Conservation (phyloP, 2,797 vertebrate species). For the Neosilurus mollespiculum region DNA sequence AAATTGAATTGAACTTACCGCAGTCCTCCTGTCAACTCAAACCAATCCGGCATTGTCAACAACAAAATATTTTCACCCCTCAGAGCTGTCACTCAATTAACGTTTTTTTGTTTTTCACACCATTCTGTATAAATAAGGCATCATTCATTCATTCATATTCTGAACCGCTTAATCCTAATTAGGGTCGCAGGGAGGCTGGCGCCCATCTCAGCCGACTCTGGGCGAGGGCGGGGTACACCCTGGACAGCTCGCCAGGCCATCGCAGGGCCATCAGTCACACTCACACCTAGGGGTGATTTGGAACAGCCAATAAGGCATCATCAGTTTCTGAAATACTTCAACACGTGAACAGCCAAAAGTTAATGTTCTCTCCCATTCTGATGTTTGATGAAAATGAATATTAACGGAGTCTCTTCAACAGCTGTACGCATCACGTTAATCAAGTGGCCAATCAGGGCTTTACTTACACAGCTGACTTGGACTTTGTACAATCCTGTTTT, state of each 20-base stretch:
- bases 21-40: background rate
- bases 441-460: no score
- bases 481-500: background rate
- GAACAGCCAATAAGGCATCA: background rate
- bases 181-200: no score
- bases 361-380: background rate
- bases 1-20: background rate
- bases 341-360: background rate
- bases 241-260: no score
- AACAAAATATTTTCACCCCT: background rate
- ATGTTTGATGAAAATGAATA: background rate
- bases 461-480: background rate
- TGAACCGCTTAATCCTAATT: no score
- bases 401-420: no score
- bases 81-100: background rate
- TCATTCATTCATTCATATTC: background rate
- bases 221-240: no score
- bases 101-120: background rate
- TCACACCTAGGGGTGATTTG: no score
- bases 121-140: background rate
- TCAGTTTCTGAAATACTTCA: background rate
- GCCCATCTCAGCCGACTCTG: no score
- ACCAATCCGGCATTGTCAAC: background rate
- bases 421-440: no score
- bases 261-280: no score